phyloP scores from a whole-genome alignment of 23 tunicate genomes.

The Aplidium turbinatum region DNA sequence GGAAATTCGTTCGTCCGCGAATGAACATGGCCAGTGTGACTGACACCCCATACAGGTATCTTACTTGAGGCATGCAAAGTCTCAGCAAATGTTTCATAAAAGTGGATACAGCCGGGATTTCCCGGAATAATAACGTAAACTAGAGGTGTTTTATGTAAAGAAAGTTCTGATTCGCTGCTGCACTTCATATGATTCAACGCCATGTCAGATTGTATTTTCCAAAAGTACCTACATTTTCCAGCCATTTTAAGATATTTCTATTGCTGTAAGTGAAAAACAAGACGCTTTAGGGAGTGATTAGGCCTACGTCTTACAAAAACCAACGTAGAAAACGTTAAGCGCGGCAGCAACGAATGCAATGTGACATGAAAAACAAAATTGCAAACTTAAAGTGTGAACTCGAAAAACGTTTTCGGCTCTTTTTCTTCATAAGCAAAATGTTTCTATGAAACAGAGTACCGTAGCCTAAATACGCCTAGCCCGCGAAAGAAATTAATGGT shows the following conservation, averaged over 20 bases:
- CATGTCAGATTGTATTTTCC: conserved; percentile 43
- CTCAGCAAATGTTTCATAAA: conserved; percentile 78
- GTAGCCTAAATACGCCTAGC: no score
- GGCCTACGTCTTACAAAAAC: no score
- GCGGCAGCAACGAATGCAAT: no score
- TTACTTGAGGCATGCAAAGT: conserved; percentile 35
- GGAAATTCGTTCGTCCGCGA: not conserved
- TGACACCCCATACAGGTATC: conserved; percentile 74
- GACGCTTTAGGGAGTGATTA: no score
- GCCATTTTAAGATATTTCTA: conserved; percentile 15
- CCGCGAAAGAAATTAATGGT: no score
- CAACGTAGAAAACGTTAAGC: no score
- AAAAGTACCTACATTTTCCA: conserved; percentile 34
- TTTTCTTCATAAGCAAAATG: no score
- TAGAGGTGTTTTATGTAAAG: not conserved
- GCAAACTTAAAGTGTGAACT: no score
- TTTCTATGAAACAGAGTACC: no score
- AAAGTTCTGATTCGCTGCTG: not conserved
- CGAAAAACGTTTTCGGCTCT: no score
- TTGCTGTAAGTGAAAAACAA: no score
- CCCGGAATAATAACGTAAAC: conserved; percentile 80
- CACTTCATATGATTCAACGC: conserved; percentile 51
- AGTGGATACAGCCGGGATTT: conserved; percentile 83
- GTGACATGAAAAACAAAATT: no score
- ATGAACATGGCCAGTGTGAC: conserved; percentile 77